These are phyloP conservation scores for Mormyrus iriodes DNA, from an alignment of 2,113 vertebrate genomes.

Conservation along the genomic window DNA sequence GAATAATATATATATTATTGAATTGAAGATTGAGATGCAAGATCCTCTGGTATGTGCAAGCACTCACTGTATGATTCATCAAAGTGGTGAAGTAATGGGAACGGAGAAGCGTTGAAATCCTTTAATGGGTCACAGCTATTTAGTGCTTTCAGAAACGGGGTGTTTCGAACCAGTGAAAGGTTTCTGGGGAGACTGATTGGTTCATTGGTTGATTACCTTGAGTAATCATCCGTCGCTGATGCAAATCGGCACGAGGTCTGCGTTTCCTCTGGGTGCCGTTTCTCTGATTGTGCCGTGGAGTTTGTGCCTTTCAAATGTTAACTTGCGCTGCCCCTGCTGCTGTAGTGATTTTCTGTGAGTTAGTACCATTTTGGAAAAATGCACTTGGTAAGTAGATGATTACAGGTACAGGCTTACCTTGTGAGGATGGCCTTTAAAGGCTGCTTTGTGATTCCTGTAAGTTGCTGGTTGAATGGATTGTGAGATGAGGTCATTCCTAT, in stretches of 20 bases:
- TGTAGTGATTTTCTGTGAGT: not conserved
- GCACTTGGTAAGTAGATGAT: not conserved
- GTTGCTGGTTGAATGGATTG: not conserved
- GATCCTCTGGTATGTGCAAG: not conserved
- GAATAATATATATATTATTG: not conserved
- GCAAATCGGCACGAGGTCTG: not conserved
- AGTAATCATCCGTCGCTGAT: not conserved
- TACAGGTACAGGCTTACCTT: not conserved
- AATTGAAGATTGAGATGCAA: constrained; percentile 1
- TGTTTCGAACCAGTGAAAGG: not conserved
- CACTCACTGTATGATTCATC: not conserved
- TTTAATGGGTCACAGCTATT: constrained; percentile 8
- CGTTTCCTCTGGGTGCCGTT: not conserved
- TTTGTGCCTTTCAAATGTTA: not conserved
- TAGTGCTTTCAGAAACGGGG: not conserved
- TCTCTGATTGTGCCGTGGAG: not conserved
- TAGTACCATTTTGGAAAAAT: not conserved
- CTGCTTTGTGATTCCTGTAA: not conserved
- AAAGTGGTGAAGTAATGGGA: not conserved
- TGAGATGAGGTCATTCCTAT: not conserved
- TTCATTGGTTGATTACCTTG: not conserved
- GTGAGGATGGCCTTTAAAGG: not conserved
- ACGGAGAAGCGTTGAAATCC: not conserved
- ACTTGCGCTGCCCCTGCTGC: not conserved
- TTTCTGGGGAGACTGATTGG: constrained; percentile 4